Percentiles rank a stretch among this genome's conserved stretches.
These are phyloP conservation scores for Nomada ferruginata DNA, from an alignment of 2,888 invertebrate genomes.

Conservation along the genomic window DNA sequence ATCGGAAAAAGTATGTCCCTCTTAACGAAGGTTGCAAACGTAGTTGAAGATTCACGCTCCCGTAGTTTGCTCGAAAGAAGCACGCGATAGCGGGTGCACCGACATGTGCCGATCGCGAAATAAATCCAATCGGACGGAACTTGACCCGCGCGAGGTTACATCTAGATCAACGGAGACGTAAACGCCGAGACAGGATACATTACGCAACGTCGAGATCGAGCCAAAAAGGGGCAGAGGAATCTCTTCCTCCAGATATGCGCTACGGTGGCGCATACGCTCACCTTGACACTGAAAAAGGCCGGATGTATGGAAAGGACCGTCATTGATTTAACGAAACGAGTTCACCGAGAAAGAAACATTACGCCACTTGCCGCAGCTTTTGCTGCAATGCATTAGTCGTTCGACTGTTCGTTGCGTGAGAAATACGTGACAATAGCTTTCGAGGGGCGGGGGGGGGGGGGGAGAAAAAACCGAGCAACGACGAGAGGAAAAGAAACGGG, in stretches of 20 bases:
- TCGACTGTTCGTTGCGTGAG: conserved; percentile 33
- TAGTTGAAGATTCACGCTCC: background rate
- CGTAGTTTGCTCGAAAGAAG: conserved; percentile 15
- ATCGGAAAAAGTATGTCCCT: background rate
- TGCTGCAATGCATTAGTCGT: conserved; percentile 67
- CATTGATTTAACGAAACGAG: conserved; percentile 70
- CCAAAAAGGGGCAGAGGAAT: conserved; percentile 46
- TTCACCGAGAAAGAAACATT: conserved; percentile 52
- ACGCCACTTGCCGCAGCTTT: conserved; percentile 67
- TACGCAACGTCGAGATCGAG: conserved; percentile 48
- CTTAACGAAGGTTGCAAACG: background rate
- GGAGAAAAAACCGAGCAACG: background rate
- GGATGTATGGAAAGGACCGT: conserved; percentile 50
- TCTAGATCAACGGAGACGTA: conserved; percentile 13
- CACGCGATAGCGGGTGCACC: background rate
- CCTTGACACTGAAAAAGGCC: conserved; percentile 71
- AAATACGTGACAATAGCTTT: background rate
- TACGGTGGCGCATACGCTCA: conserved; percentile 48
- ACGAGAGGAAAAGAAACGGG: background rate
- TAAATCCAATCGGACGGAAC: conserved; percentile 23
- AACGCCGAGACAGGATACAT: conserved; percentile 40
- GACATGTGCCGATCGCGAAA: background rate
- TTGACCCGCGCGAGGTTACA: conserved; percentile 37
- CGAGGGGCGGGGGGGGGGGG: background rate
- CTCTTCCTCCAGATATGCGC: conserved; percentile 25